A percentile compares a stretch with the other conserved stretches of the same genome.
These are phyloP conservation scores for Drosophila tsacasi DNA, from an alignment of 1,140 invertebrate species.

Conservation along the genomic window DNA sequence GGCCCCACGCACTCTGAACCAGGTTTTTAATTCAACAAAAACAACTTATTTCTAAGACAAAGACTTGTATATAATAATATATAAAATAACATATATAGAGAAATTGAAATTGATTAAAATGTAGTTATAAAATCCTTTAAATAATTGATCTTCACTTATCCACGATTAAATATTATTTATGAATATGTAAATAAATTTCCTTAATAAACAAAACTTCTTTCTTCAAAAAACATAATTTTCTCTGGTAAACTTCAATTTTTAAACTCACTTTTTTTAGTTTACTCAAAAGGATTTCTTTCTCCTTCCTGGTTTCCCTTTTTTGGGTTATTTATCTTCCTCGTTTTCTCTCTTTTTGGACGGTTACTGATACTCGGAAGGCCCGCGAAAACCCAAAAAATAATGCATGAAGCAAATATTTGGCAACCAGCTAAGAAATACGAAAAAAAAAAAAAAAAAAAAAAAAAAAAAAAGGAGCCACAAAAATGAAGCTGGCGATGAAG, in stretches of 20 bases:
- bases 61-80: too few relatives aligned
- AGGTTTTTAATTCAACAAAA: not conserved
- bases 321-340: conserved; percentile 17
- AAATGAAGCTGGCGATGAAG: conserved; percentile 22
- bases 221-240: not conserved
- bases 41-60: not conserved
- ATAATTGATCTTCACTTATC: not conserved
- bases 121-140: too few relatives aligned
- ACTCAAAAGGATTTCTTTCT: conserved; percentile 13
- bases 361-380: conserved; percentile 15
- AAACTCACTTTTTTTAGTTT: not conserved
- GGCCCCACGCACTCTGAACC: not conserved
- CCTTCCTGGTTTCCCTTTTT: conserved; percentile 2
- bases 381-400: conserved; percentile 30
- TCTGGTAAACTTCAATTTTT: not conserved
- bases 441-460: conserved; percentile 3
- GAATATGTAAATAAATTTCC: not conserved
- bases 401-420: conserved; percentile 53
- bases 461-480: not conserved
- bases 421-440: conserved; percentile 16
- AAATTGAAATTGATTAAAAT: not conserved
- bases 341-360: conserved; percentile 8
- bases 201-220: not conserved
- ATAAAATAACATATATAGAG: not conserved
- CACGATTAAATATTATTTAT: not conserved